Evolutionary conservation across 2,113 vertebrate species (phyloP), one percentile per base, ranked within the genome.

Genomic region (Anoplopoma fimbria): DNA sequence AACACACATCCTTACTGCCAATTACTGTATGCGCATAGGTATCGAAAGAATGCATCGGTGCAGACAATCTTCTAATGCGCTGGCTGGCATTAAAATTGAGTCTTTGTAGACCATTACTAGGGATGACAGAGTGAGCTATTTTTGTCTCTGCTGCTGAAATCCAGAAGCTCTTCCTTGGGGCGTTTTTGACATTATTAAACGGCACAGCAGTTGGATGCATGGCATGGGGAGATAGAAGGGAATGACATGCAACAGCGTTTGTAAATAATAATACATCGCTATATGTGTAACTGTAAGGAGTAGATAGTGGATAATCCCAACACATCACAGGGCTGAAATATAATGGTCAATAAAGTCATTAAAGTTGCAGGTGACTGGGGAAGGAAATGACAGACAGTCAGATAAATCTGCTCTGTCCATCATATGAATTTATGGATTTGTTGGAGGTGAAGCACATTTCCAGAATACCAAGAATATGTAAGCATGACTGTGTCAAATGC

Each of bases 121-220:
- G 29, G 67, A 15, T 84, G 86, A 85, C 75, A 84, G 75, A 62
- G 73, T 2, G 71, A 62, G 89, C 84, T 91, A 91, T 91, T 93
- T 92, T 82, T 84, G 69, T 61, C 83, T 72, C 49, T 34, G 79
- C 72, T 78, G 71, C 69, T 81, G 73, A 86, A 82, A 51, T 65
- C 77, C 58, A 33, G 36, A 9, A 74, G 79, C 73, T 85, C 47
- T 73, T 86, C 76, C 65, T 31, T 27, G 38, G 75, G 64, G 71
- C 51, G 31, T 45, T 81, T 42, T 80, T 83, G 69, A 76, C 65
- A 83, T 87, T 78, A 69, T 78, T 81, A 75, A 83, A 82, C 79
- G 27, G 42, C 38, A 12, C 61, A 42, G 62, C 8, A n/a, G 53
- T 73, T 53, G 38, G 64, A 81, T 47, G 13, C 49, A 76, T 17